Evolutionary conservation across 2,113 vertebrate genomes (phyloP).

Genomic region (human): DNA sequence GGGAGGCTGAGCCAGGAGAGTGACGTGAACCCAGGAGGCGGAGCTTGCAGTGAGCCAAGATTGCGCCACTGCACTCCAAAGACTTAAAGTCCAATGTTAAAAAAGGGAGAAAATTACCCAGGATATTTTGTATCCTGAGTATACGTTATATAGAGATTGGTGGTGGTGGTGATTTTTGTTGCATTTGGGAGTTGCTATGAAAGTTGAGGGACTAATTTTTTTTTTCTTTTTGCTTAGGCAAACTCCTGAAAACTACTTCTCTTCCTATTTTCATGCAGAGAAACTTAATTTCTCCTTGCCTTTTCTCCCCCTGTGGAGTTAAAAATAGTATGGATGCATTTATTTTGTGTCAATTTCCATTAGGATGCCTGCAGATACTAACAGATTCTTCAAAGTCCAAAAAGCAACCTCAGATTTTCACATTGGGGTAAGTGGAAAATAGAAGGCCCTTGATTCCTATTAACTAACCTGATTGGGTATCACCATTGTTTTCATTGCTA

Average conservation of each 20-base stretch:
- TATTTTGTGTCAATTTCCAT: slow-evolving; percentile 70
- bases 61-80: not conserved
- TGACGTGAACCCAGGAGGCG: no score
- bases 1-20: no score
- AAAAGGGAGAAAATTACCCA: not conserved
- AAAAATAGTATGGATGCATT: slow-evolving; percentile 63
- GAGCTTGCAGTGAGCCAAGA: no score
- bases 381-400: slow-evolving; percentile 69
- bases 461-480: slow-evolving; percentile 33
- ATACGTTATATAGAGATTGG: not conserved
- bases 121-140: not conserved
- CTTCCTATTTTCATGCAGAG: slow-evolving; percentile 37
- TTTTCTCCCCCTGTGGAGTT: not conserved
- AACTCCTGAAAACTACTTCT: slow-evolving; percentile 19
- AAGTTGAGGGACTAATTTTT: not conserved
- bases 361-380: slow-evolving; percentile 73
- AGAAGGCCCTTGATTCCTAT: slow-evolving; percentile 20
- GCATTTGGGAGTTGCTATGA: not conserved
- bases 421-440: slow-evolving; percentile 3
- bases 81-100: not conserved
- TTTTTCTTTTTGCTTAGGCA: not conserved
- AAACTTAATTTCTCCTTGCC: slow-evolving; percentile 40
- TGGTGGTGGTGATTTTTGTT: not conserved
- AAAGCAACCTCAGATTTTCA: slow-evolving; percentile 60
- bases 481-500: not conserved